phyloP scores from a whole-genome alignment of 1,140 invertebrate species.

The Lerema accius region DNA sequence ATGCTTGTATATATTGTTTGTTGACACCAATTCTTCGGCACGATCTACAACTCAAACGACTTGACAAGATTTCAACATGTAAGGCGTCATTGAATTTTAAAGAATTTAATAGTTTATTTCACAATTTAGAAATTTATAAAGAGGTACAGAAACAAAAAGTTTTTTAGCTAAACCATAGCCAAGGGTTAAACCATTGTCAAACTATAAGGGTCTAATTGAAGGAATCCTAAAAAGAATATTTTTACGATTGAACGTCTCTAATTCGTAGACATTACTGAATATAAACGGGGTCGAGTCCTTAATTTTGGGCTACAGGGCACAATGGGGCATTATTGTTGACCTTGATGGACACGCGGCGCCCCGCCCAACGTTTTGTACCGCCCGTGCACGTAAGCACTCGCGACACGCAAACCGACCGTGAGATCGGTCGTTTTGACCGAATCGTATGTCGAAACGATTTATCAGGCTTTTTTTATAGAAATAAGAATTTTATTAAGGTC shows the following conservation, averaged over 20 bases:
- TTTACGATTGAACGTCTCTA: slow-evolving; percentile 14
- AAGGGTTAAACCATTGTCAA: no score
- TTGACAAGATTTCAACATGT: no score
- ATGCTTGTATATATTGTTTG: no score
- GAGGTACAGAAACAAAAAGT: no score
- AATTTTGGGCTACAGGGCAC: slow-evolving; percentile 20
- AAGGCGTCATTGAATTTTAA: no score
- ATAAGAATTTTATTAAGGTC: neutral
- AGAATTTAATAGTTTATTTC: no score
- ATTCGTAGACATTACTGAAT: slow-evolving; percentile 38
- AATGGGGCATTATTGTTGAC: slow-evolving; percentile 38
- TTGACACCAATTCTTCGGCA: no score
- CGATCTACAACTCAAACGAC: no score
- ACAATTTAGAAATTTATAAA: no score
- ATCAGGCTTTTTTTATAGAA: slow-evolving; percentile 22
- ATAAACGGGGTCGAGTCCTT: slow-evolving; percentile 34
- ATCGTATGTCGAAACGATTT: slow-evolving; percentile 26
- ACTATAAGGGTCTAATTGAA: no score
- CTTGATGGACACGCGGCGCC: slow-evolving; percentile 31
- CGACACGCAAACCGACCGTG: slow-evolving; percentile 47
- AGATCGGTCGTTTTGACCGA: slow-evolving; percentile 27
- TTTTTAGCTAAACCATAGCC: no score
- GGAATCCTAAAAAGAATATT: no score
- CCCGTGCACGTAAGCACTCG: slow-evolving; percentile 37
- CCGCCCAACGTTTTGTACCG: slow-evolving; percentile 36